phyloP scores from a whole-genome alignment of 2,888 invertebrate genomes.

The Drosophila merina region DNA sequence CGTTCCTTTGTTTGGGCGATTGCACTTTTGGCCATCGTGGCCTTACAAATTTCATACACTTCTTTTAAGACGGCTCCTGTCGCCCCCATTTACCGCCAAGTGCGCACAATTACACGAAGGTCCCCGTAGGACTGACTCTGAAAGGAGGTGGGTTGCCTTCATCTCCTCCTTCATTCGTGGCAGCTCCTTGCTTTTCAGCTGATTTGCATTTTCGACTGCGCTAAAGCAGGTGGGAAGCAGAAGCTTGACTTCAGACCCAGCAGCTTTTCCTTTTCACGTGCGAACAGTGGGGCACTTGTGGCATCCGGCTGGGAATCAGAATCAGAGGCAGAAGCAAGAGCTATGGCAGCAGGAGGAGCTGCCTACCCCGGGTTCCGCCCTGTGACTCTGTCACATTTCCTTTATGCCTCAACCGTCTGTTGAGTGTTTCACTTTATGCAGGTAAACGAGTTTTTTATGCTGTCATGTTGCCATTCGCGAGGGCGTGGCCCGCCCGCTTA shows the following conservation, averaged over 20 bases:
- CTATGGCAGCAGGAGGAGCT: too few species aligned
- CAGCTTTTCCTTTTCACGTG: slow-evolving; percentile 61
- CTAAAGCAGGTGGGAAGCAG: slow-evolving; percentile 62
- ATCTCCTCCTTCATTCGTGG: background rate
- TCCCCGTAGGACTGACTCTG: slow-evolving; percentile 23
- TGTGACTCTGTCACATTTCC: slow-evolving; percentile 57
- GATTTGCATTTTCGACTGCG: slow-evolving; percentile 74
- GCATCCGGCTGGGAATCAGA: slow-evolving; percentile 65
- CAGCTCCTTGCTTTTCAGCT: slow-evolving; percentile 63
- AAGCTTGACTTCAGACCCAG: slow-evolving; percentile 47
- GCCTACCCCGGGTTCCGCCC: slow-evolving; percentile 1
- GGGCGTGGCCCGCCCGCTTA: slow-evolving; percentile 51
- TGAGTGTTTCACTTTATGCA: slow-evolving; percentile 80
- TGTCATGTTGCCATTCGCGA: slow-evolving; percentile 39
- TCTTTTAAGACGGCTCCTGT: slow-evolving; percentile 76
- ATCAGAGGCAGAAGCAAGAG: slow-evolving; percentile 6
- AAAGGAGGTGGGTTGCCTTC: background rate
- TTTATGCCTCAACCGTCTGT: slow-evolving; percentile 75
- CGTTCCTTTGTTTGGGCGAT: slow-evolving; percentile 48
- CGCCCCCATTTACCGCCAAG: slow-evolving; percentile 77
- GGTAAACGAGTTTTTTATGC: slow-evolving; percentile 76
- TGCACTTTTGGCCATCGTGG: slow-evolving; percentile 71
- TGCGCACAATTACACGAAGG: slow-evolving; percentile 69
- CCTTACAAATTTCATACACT: slow-evolving; percentile 75
- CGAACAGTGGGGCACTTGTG: slow-evolving; percentile 70